Conservation (phyloP, 2,888 invertebrate genomes). For the Colletes collaris region DNA sequence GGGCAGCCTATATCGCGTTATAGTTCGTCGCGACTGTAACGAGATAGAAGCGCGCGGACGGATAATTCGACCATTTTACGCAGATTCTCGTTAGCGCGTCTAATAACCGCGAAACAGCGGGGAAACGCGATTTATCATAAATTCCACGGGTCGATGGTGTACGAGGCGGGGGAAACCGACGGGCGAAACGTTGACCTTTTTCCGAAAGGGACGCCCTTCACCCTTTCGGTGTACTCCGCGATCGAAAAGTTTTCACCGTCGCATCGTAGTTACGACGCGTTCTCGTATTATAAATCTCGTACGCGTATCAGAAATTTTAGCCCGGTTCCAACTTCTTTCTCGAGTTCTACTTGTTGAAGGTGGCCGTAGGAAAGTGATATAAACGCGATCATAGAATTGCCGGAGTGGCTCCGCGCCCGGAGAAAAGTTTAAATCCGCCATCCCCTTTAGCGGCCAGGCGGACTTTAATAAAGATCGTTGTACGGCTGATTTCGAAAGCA, state of each 20-base stretch:
- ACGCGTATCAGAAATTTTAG: constrained; percentile 20
- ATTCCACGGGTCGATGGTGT: neutral
- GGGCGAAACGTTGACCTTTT: constrained; percentile 13
- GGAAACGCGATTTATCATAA: constrained; percentile 13
- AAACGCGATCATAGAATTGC: constrained; percentile 47
- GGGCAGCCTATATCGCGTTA: neutral
- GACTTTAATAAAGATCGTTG: constrained; percentile 48
- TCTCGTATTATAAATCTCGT: neutral
- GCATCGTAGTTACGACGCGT: neutral
- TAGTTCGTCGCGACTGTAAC: constrained; percentile 10
- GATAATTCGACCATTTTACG: constrained; percentile 28
- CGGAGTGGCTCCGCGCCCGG: constrained; percentile 8
- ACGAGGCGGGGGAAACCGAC: no score
- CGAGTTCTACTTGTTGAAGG: constrained; percentile 50
- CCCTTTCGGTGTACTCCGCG: neutral
- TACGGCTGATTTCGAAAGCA: constrained; percentile 23
- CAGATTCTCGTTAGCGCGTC: constrained; percentile 23
- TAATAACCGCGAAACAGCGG: constrained; percentile 6
- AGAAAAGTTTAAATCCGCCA: constrained; percentile 45
- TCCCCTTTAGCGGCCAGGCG: constrained; percentile 45
- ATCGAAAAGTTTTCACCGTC: constrained; percentile 17
- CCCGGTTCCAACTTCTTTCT: constrained; percentile 48
- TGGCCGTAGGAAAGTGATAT: constrained; percentile 40
- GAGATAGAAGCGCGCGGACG: constrained; percentile 16
- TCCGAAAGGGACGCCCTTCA: neutral